phyloP scores from a whole-genome alignment of 2,797 vertebrate genomes.

The Pseudochromis fuscus region DNA sequence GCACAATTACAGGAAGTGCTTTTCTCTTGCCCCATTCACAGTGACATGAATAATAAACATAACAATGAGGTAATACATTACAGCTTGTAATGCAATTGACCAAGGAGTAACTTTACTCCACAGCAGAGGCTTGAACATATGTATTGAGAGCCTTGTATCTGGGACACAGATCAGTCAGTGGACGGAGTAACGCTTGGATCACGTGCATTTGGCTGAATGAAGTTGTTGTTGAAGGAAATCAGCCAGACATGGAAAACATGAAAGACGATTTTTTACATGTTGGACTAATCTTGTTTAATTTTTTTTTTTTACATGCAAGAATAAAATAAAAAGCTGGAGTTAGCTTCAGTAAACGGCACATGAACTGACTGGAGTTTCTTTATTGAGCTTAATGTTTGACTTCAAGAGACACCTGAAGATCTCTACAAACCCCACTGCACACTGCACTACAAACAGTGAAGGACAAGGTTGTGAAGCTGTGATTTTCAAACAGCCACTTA shows the following conservation, averaged over 20 bases:
- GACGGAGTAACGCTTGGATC: slow-evolving; percentile 33
- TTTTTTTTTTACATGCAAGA: not conserved
- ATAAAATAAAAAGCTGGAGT: not conserved
- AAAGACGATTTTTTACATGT: slow-evolving; percentile 2
- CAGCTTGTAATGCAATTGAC: slow-evolving; percentile 28
- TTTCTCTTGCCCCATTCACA: slow-evolving; percentile 60
- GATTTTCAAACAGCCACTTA: not conserved
- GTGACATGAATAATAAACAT: slow-evolving; percentile 73
- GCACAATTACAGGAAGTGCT: slow-evolving; percentile 81
- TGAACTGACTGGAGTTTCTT: not conserved
- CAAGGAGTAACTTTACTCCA: slow-evolving; percentile 23
- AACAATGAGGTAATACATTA: slow-evolving; percentile 66
- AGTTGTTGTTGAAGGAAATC: slow-evolving; percentile 34
- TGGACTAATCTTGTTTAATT: not conserved
- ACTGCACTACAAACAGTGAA: not conserved
- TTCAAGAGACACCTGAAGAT: too few relatives aligned
- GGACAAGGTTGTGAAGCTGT: not conserved
- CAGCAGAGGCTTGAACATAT: slow-evolving; percentile 30
- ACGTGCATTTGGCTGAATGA: slow-evolving; percentile 33
- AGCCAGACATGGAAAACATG: slow-evolving; percentile 28
- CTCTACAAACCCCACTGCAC: too few relatives aligned
- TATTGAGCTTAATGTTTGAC: too few relatives aligned
- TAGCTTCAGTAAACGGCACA: not conserved
- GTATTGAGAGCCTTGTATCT: slow-evolving; percentile 35
- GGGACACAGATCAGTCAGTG: slow-evolving; percentile 23